Evolutionary conservation across 2,797 vertebrate genomes (phyloP).

Genomic region (Darevskia nairensis): DNA sequence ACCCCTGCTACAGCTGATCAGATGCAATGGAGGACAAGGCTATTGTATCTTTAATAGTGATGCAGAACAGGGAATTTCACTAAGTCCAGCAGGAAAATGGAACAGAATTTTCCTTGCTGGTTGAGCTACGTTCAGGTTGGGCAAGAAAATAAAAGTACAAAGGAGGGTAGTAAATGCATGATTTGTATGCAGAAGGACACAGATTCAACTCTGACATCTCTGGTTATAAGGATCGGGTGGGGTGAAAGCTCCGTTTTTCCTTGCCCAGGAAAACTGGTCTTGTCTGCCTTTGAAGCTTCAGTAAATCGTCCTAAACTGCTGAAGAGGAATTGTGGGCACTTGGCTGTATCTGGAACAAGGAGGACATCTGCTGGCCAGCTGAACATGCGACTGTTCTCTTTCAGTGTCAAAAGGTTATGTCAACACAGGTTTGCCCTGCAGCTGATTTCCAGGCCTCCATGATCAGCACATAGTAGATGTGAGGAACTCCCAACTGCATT

Average conservation of each 20-base stretch:
- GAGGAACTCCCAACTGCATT: no score
- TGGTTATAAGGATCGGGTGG: neutral
- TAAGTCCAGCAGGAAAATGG: neutral
- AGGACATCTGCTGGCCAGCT: constrained; percentile 53
- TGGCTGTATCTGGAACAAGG: constrained; percentile 30
- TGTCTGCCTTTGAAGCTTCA: neutral
- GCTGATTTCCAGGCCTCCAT: no score
- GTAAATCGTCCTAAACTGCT: neutral
- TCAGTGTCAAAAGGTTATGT: neutral
- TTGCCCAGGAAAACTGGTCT: neutral
- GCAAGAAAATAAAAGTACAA: neutral
- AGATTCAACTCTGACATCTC: neutral
- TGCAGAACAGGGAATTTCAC: no score
- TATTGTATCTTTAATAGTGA: no score
- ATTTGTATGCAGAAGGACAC: neutral
- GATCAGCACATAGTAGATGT: no score
- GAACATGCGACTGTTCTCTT: neutral
- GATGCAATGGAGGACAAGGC: no score
- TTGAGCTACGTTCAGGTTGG: neutral
- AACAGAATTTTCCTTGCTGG: neutral
- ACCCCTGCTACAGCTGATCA: no score
- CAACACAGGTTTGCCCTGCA: neutral
- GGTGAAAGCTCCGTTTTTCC: neutral
- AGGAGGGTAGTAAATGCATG: neutral
- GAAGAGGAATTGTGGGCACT: neutral